A percentile compares a stretch with the other conserved stretches of the same genome.
phyloP scores from a whole-genome alignment of 2,888 invertebrate species.

The Dilophus febrilis region DNA sequence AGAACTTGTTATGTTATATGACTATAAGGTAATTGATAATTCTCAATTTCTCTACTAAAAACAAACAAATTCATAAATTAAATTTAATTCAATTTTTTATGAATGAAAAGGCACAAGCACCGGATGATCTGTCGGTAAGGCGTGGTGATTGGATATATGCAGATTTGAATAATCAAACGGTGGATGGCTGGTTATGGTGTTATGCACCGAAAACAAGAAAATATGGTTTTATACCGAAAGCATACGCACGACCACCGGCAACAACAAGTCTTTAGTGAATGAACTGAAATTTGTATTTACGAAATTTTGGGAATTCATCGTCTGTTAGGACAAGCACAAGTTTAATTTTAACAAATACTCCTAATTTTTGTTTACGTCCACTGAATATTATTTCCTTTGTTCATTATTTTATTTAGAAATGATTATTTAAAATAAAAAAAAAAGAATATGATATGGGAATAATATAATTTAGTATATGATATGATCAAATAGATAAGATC shows the following conservation, averaged over 20 bases:
- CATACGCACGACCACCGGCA: constrained; percentile 81
- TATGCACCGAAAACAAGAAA: constrained; percentile 84
- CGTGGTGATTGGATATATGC: constrained; percentile 93
- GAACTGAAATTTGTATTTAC: too few relatives aligned
- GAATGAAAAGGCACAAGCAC: constrained; percentile 58
- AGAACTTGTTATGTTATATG: constrained; percentile 84
- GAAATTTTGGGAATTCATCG: too few relatives aligned
- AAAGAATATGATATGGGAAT: too few relatives aligned
- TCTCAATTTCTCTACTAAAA: neutral
- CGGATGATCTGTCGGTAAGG: constrained; percentile 78
- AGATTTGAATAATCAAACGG: constrained; percentile 81
- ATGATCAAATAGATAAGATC: too few relatives aligned
- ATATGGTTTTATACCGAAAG: constrained; percentile 90
- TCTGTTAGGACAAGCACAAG: too few relatives aligned
- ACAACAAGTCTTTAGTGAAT: constrained; percentile 66
- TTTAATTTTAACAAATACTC: too few relatives aligned
- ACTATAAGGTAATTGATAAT: constrained; percentile 54
- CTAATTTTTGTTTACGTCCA: too few relatives aligned
- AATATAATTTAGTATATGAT: too few relatives aligned
- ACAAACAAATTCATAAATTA: neutral
- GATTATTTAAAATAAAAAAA: too few relatives aligned
- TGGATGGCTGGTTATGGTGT: constrained; percentile 89
- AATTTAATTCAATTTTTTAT: neutral
- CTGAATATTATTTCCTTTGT: too few relatives aligned
- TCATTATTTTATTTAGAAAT: too few relatives aligned